phyloP scores from a whole-genome alignment of 2,888 invertebrate species.

The Drosophila maculinotata region DNA sequence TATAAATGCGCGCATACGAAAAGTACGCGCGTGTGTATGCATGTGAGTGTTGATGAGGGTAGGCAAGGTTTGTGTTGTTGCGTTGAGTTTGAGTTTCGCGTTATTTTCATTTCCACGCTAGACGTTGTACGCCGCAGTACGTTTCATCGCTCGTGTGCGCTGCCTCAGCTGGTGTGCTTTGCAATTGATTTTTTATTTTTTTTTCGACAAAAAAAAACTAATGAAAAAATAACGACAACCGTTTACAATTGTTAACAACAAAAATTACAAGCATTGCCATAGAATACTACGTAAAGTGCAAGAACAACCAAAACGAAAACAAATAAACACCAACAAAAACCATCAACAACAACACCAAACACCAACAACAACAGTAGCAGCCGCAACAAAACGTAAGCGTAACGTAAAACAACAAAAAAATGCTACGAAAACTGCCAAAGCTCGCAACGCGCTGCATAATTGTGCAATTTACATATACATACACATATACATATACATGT shows the following conservation, averaged over 20 bases:
- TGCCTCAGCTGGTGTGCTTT: slow-evolving; percentile 67
- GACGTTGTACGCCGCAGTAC: slow-evolving; percentile 71
- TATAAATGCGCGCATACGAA: slow-evolving; percentile 6
- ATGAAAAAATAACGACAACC: slow-evolving; percentile 42
- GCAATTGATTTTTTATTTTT: slow-evolving; percentile 70
- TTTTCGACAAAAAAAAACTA: slow-evolving; percentile 56
- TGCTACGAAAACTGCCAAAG: slow-evolving; percentile 60
- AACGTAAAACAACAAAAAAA: slow-evolving; percentile 36
- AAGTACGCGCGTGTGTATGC: slow-evolving; percentile 9
- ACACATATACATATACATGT: slow-evolving; percentile 22
- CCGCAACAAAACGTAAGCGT: slow-evolving; percentile 57
- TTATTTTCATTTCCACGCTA: slow-evolving; percentile 68
- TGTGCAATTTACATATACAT: slow-evolving; percentile 66
- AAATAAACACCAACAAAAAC: slow-evolving; percentile 31
- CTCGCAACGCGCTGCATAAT: slow-evolving; percentile 72
- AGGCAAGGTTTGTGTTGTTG: slow-evolving; percentile 51
- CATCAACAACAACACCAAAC: slow-evolving; percentile 37
- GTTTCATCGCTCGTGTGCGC: slow-evolving; percentile 63
- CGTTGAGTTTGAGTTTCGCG: slow-evolving; percentile 44
- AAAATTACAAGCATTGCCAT: slow-evolving; percentile 44
- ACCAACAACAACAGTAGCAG: slow-evolving; percentile 50
- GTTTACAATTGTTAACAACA: slow-evolving; percentile 46
- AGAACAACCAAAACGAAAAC: slow-evolving; percentile 26
- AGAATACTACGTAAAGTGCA: slow-evolving; percentile 49
- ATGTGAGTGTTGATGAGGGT: slow-evolving; percentile 28